Base-by-base conservation (phyloP, 2,113 vertebrate genomes). In the Gasterosteus aculeatus region DNA sequence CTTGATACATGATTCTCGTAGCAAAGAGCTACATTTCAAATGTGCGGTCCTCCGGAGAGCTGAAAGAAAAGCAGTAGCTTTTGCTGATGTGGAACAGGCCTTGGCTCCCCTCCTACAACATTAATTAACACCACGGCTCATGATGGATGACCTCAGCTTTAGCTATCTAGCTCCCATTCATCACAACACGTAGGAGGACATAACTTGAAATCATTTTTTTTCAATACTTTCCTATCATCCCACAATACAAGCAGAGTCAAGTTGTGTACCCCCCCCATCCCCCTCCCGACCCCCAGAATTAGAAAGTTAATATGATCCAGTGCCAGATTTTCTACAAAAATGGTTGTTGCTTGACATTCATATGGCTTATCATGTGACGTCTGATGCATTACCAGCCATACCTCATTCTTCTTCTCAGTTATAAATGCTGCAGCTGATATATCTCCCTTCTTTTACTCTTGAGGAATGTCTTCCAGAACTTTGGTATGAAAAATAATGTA, bases 61-160 rank as follows among this genome's bases (percentile, higher is more conserved):
- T 84, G 69, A 76, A 75, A 57, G 61, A 26, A 78, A 49, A 71
- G 62, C 59, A 56, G 33, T 16, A 75, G 79, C 68, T 84, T 92
- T 85, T 92, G 91, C 90, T 93, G 91, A 93, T 91, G 89, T 93
- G 90, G 82, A 91, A 77, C 81, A 78, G 80, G 69, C 76, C 67
- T 90, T 87, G 89, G 87, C 89, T 85, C 42, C n/a, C 88, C 89
- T 92, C 93, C 91, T 89, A 91, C 91, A 91, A 88, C 91, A 93
- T 93, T 94, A 94, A 94, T 94, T 94, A 94, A 92, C 91, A 89
- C 83, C 74, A 54, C 9, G 67, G 81, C 84, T 85, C 73, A 85
- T 94, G 93, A 95, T 93, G 89, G 91, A 94, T 92, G 78, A 90
- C 89, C 88, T 87, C 87, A 85, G 87, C 82, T 89, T 88, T 81